These are phyloP conservation scores for Pseudomugil tenellus DNA, from an alignment of 2,797 vertebrate genomes.

Conservation along the genomic window DNA sequence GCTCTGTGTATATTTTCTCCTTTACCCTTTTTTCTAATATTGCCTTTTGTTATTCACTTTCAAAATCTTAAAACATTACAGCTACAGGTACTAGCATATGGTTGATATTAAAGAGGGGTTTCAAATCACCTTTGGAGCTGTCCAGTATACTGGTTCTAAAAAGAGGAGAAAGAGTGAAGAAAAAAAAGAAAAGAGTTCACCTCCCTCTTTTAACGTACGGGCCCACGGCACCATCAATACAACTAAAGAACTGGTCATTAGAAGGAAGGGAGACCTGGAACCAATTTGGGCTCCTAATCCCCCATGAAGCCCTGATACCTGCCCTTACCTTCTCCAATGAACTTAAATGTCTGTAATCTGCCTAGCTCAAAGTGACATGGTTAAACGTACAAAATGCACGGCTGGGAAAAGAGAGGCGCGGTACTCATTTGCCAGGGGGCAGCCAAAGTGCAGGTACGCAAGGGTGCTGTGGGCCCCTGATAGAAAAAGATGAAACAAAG, in stretches of 20 bases:
- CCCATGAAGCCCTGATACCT: conserved; percentile 91
- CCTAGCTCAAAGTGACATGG: conserved; percentile 80
- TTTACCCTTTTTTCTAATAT: conserved; percentile 13
- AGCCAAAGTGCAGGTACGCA: conserved; percentile 76
- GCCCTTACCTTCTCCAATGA: conserved; percentile 91
- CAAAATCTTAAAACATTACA: conserved; percentile 66
- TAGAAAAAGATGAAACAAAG: conserved; percentile 71
- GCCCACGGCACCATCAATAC: conserved; percentile 69
- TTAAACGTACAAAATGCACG: conserved; percentile 80
- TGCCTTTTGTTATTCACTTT: conserved; percentile 39
- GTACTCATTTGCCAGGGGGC: conserved; percentile 77
- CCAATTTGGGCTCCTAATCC: conserved; percentile 95
- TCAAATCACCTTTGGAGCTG: conserved; percentile 77
- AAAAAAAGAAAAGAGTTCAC: conserved; percentile 22
- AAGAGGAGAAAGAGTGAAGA: conserved; percentile 23
- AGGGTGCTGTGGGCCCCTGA: conserved; percentile 69
- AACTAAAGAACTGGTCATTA: conserved; percentile 87
- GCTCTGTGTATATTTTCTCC: conserved; percentile 2
- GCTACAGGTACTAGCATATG: conserved; percentile 92
- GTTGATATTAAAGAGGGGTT: conserved; percentile 90
- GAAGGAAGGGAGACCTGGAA: conserved; percentile 90
- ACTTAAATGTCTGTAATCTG: conserved; percentile 91
- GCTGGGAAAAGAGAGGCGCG: conserved; percentile 73
- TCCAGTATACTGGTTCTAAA: conserved; percentile 73
- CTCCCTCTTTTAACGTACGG: conserved; percentile 57